A percentile compares a stretch with the other conserved stretches of the same genome.
Conservation (phyloP, 2,113 vertebrate species). For the Saimiri boliviensis region DNA sequence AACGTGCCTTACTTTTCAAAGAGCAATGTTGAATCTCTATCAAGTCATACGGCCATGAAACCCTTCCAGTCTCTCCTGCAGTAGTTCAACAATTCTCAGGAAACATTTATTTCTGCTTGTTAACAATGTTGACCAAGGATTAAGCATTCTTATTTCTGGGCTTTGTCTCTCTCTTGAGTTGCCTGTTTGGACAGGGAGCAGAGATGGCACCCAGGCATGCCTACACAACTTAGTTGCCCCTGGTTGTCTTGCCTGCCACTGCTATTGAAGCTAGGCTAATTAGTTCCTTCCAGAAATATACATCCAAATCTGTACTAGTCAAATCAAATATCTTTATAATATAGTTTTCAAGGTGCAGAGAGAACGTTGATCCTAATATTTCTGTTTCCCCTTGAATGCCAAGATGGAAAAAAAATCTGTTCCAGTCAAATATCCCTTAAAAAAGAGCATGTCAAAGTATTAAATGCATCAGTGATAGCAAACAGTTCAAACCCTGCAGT, state of each 20-base stretch:
- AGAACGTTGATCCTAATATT: not conserved
- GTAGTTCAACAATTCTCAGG: not conserved
- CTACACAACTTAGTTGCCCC: not conserved
- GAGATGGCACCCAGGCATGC: not conserved
- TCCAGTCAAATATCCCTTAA: slow-evolving; percentile 9
- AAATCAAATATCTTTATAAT: slow-evolving; percentile 73
- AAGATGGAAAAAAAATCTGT: not conserved
- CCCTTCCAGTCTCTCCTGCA: not conserved
- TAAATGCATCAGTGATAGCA: slow-evolving; percentile 47
- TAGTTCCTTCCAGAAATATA: slow-evolving; percentile 79
- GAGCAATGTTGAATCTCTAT: not conserved
- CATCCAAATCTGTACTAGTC: slow-evolving; percentile 60
- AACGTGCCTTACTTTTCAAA: not conserved
- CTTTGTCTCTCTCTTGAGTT: not conserved
- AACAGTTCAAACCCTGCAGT: slow-evolving; percentile 40
- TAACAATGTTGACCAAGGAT: not conserved
- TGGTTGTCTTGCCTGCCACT: not conserved
- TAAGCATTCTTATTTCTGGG: not conserved
- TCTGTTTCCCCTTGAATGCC: slow-evolving; percentile 22
- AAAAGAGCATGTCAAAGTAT: slow-evolving; percentile 11
- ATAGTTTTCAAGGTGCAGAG: slow-evolving; percentile 8
- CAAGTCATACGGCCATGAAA: not conserved
- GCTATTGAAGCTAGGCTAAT: slow-evolving; percentile 74
- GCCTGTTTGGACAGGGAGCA: not conserved
- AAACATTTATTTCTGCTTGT: slow-evolving; percentile 26